Conservation (phyloP, 2,113 vertebrate species). For the Sula dactylatra region DNA sequence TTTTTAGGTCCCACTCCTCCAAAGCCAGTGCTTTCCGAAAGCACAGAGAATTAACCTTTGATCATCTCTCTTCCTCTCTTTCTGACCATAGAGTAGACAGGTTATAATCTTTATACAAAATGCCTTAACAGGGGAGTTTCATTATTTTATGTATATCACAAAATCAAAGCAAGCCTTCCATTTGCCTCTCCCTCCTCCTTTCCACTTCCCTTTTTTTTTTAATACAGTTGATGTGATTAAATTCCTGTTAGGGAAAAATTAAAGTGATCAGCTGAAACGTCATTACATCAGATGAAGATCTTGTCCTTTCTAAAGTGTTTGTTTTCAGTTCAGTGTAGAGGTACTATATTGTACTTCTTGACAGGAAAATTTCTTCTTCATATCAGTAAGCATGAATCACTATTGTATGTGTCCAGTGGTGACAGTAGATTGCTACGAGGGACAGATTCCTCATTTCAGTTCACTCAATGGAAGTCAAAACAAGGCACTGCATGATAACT, state of each 20-base stretch:
- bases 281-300: background rate
- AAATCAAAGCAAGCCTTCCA: background rate
- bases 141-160: background rate
- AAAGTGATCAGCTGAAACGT: background rate
- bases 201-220: background rate
- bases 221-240: background rate
- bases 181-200: background rate
- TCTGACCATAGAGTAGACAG: background rate
- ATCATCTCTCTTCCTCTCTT: background rate
- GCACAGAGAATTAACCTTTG: background rate
- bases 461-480: background rate
- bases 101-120: background rate
- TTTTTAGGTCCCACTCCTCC: background rate
- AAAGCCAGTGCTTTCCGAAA: background rate
- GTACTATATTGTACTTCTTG: background rate
- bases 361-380: background rate
- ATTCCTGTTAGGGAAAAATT: background rate
- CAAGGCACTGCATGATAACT: background rate
- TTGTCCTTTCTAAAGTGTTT: background rate
- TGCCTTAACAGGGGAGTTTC: background rate
- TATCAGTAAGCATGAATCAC: background rate
- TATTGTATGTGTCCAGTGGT: background rate
- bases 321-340: background rate
- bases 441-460: background rate
- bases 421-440: background rate